Evolutionary conservation across 2,888 invertebrate genomes (phyloP), one percentile per base, ranked within the genome.

Genomic region (Heliconius hortense): DNA sequence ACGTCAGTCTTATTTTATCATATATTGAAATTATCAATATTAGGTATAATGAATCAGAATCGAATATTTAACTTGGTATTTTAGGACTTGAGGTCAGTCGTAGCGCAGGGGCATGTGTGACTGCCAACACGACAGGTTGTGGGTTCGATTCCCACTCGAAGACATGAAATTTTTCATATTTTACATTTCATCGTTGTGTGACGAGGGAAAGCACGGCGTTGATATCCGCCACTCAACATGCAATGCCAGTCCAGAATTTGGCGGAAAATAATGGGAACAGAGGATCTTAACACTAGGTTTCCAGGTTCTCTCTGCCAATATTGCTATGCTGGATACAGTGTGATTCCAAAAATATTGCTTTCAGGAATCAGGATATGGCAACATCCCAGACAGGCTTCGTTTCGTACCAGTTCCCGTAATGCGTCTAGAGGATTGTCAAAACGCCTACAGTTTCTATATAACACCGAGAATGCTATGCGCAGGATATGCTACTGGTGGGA

Each of bases 371-470:
- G 93, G 94, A 0, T 88, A 84, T 78, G 93, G 92, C 0, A 86
- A 89, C 81, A 91, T 93, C 11, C 93, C 93, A 48, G 90, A 92
- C 0, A 87, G 94, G 2, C n/a, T 94, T 13, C 89, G 93, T 0
- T 94, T 92, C 82, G 93, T 94, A 0, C 92, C 93, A 0, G 94
- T 94, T 0, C 93, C 93, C 0, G 88, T 91, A 66, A 92, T 94
- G 92, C 80, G 78, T 28, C 78, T 86, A 2, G 84, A 86, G 0
- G 85, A 88, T 18, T 94, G 93, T 67, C 94, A 93, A 86, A 85
- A 87, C 59, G 89, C 90, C 0, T 94, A 94, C 82, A 82, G 88
- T 24, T 93, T 93, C 83, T 91, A 89, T 82, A 92, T 94, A 76
- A 91, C 92, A 0, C 87, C 88, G 2, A 80, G 93, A 66, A 93